Conservation (phyloP, 2,113 vertebrate genomes). For the Nyctibius bracteatus region DNA sequence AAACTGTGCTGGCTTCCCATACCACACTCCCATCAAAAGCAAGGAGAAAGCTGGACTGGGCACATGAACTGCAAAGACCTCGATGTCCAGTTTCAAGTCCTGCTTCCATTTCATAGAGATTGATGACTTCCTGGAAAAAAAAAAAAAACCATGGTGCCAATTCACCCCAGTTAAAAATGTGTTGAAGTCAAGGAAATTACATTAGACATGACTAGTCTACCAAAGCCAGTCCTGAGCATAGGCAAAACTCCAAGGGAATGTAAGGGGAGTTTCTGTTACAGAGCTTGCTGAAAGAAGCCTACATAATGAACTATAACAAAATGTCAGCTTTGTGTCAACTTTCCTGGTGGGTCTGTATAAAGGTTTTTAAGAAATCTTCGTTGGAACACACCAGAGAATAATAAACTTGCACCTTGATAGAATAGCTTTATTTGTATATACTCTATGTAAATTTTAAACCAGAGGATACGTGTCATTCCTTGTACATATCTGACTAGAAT, state of each 20-base stretch:
- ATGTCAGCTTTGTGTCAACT: not conserved
- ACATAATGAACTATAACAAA: not conserved
- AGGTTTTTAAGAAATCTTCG: slow-evolving; percentile 23
- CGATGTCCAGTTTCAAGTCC: not conserved
- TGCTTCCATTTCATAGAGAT: not conserved
- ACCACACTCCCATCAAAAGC: not conserved
- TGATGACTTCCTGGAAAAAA: not conserved
- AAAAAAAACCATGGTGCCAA: not conserved
- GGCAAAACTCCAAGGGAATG: not conserved
- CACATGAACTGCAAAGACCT: not conserved
- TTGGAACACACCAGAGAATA: slow-evolving; percentile 37
- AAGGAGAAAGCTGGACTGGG: not conserved
- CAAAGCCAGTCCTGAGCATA: not conserved
- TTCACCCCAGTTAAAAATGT: not conserved
- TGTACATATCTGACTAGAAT: slow-evolving; percentile 21
- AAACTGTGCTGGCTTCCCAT: not conserved
- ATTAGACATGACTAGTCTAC: not conserved
- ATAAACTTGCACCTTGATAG: slow-evolving; percentile 63
- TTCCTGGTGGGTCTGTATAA: not conserved
- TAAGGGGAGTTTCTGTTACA: not conserved
- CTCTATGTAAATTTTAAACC: slow-evolving; percentile 42
- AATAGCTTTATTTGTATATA: slow-evolving; percentile 67
- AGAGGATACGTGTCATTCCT: slow-evolving; percentile 5
- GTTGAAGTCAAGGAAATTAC: not conserved
- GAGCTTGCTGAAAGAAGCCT: not conserved